Evolutionary conservation across 2,797 vertebrate species (phyloP), one percentile per base, ranked within the genome.

Genomic region (Scleropages formosus): DNA sequence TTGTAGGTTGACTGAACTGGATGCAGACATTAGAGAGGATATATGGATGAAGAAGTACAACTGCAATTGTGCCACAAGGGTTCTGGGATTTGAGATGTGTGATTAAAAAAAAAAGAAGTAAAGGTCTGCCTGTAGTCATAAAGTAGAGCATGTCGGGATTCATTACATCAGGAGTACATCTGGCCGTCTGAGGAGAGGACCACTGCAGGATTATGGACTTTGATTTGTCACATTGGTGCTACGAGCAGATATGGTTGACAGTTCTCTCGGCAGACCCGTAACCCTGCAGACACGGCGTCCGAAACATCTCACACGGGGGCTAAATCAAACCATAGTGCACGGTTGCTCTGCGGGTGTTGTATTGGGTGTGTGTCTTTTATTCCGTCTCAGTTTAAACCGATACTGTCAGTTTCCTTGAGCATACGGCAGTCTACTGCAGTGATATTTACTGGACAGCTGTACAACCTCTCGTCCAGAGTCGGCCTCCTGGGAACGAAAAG

Each of bases 361-460:
- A 22, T 44, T 64, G 67, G 65, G 24, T 56, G 51, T 22, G 67
- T 22, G 20, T 69, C 20, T 20, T 49, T 26, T 51, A 51, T 56
- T 70, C 49, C 71, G 18, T 58, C 31, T 56, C 4, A 49, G 46
- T 46, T 53, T 58, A 71, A 47, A 58, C 16, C 24, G 8, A 56
- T 49, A 67, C 68, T 24, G 22, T n/a, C 49, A 71, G 26, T 47
- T 58, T 71, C 24, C 26, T 67, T 47, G 49, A 71, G 68, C 49
- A 4, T 22, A 27, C 46, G 71, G 16, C 11, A 69, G 47, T 44
- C 51, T 71, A 56, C 39, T 39, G 26, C 68, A 2, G 2, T 39
- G 53, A 71, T 58, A 47, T 31, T 71, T 3, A 16, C 18, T 58
- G 9, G 31, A 16, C 51, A 71, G 6, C 10, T n/a, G 71, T 20